phyloP scores from a whole-genome alignment of 2,888 invertebrate species.

The Meghimatium bilineatum region DNA sequence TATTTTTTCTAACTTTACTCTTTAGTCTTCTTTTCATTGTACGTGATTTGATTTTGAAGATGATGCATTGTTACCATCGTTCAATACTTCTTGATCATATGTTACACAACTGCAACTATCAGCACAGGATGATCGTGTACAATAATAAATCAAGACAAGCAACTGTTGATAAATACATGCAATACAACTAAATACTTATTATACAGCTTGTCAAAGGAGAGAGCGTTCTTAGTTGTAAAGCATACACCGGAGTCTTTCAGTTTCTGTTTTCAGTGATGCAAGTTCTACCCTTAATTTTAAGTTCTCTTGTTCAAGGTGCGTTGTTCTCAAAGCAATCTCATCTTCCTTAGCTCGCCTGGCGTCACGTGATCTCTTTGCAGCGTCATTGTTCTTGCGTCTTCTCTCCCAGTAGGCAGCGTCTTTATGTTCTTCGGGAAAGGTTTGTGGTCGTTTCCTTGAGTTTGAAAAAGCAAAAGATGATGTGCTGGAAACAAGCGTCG shows the following conservation, averaged over 20 bases:
- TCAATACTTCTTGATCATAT: too few species aligned
- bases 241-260: constrained; percentile 81
- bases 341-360: constrained; percentile 93
- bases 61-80: too few species aligned
- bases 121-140: too few species aligned
- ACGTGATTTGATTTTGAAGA: too few species aligned
- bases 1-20: too few species aligned
- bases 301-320: constrained; percentile 91
- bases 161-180: too few species aligned
- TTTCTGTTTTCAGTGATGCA: constrained; percentile 83
- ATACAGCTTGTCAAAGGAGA: background rate
- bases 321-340: constrained; percentile 91
- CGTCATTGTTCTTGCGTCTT: constrained; percentile 93
- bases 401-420: constrained; percentile 93
- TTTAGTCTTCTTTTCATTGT: too few species aligned
- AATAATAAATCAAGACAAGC: too few species aligned
- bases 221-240: constrained; percentile 60
- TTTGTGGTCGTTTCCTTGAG: constrained; percentile 36
- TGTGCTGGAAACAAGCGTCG: constrained; percentile 18
- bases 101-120: too few species aligned
- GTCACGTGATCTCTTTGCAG: constrained; percentile 95
- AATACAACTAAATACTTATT: background rate
- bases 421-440: constrained; percentile 77
- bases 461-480: background rate
- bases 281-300: constrained; percentile 85